Evolutionary conservation across 2,888 invertebrate genomes (phyloP), one percentile per base, ranked within the genome.

Genomic region (Punctoribates punctum): DNA sequence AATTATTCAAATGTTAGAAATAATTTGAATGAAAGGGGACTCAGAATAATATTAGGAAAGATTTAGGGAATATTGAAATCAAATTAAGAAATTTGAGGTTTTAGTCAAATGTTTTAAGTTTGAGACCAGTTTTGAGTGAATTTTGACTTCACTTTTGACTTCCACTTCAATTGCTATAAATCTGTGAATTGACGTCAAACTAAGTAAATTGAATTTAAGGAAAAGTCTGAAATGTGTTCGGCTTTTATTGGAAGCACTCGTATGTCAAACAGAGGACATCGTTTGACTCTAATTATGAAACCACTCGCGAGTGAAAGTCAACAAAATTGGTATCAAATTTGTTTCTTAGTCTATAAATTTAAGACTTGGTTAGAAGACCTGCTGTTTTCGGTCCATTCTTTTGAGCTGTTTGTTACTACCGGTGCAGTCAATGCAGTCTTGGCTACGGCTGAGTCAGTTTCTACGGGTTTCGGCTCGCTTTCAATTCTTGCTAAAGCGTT

Each of bases 361-460:
- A 29, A 62, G 62, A 62, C 62, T 62, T 62, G 27, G 62, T 62
- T 29, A 27, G 27, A 60, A 60, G 60, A 60, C 62, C 62, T 62
- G 29, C 20, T 48, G 3, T 54, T 54, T 20, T 2, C 54, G 20
- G 62, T 62, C 62, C 62, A 62, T 62, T 72, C 13, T 72, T 48
- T 72, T 42, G 48, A 42, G 42, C 72, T 27, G 42, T 25, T 48
- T n/a, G 54, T 54, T 23, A 15, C 5, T 20, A 42, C 29, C 23
- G 48, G 42, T 72, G 27, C 25, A 9, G 38, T 38, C 72, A 38
- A 13, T 72, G 42, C 17, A 42, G 25, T 72, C 48, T 72, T 72
- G 72, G 48, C 72, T 54, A 54, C 54, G 54, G 54, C 54, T 72
- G 72, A 72, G 13, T 62, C 29, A 62, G 13, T 11, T 62, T 29